phyloP scores from a whole-genome alignment of 2,888 invertebrate species.

The Harpalus rubripes region DNA sequence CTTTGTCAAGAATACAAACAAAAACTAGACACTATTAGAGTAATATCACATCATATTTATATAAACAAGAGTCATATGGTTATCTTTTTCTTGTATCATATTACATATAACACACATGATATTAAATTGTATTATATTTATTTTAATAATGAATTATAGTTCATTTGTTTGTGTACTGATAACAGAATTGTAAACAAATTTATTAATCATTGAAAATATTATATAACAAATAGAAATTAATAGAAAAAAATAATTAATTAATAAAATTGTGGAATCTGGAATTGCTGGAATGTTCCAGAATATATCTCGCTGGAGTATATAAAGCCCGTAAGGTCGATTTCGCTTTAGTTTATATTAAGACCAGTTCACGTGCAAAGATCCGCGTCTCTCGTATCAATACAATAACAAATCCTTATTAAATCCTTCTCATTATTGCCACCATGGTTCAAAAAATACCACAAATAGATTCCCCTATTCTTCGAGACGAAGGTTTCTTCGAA shows the following conservation, averaged over 20 bases:
- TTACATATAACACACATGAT: not conserved
- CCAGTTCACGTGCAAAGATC: not conserved
- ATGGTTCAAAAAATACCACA: constrained; percentile 1
- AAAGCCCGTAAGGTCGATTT: constrained; percentile 3
- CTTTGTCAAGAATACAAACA: not conserved
- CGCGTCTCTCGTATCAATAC: not conserved
- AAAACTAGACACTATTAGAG: too few relatives aligned
- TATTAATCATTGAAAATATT: not conserved
- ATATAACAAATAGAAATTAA: not conserved
- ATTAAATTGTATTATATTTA: too few relatives aligned
- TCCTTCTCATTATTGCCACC: not conserved
- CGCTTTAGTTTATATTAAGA: not conserved
- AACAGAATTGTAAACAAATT: too few relatives aligned
- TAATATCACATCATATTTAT: too few relatives aligned
- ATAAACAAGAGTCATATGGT: not conserved
- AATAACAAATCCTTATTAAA: not conserved
- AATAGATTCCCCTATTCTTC: constrained; percentile 11
- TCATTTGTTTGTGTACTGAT: too few relatives aligned
- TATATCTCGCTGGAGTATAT: constrained; percentile 26
- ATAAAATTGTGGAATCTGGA: not conserved
- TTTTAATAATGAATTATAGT: too few relatives aligned
- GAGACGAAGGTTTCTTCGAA: constrained; percentile 14
- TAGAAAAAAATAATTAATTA: not conserved
- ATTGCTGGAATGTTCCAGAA: constrained; percentile 30
- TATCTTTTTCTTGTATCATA: constrained; percentile 11